Base-by-base conservation (phyloP, 2,113 vertebrate genomes). In the Pituophis catenifer region DNA sequence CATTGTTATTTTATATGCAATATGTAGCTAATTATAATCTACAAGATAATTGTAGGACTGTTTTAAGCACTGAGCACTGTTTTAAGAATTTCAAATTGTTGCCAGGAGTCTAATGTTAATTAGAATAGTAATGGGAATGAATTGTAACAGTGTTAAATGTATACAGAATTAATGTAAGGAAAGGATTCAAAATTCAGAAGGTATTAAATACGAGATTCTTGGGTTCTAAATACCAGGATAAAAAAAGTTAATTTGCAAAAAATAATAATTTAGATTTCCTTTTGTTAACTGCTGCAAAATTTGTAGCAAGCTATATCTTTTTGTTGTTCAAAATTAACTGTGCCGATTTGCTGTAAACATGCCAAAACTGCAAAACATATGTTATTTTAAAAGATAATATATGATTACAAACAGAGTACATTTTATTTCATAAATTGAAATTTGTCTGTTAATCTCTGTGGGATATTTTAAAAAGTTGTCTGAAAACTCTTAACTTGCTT, bases 401-500 rank as follows among this genome's bases (percentile, higher is more conserved):
- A 48, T 10, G 26, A 8, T 17, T 33, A 90, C 54, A 15, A 92
- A 90, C 70, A 0, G 91, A 90, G 9, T 55, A 50, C 1, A 4
- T 86, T 93, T 93, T 92, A 52, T 58, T 94, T 38, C 19, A 2
- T 17, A 21, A 54, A 1, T 3, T 62, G 33, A 21, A 94, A 55
- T 91, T 19, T 53, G 8, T 38, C 5, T 81, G 13, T 89, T 94
- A 89, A n/a, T 89, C 0, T 91, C 10, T 92, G 21, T 1, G 0
- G 29, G n/a, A 38, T 58, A 59, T 95, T 92, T 96, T 89, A 91
- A 86, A 92, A 59, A 44, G 44, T 44, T 94, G 6, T 3, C 3
- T 91, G 26, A 91, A 92, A 19, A 88, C 38, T 55, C 19, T 86
- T 54, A 85, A 75, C 91, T 92, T 44, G 24, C 26, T 58, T 12